A percentile compares a stretch with the other conserved stretches of the same genome.
phyloP scores from a whole-genome alignment of 2,888 invertebrate genomes.

The Athripsodes cinereus region DNA sequence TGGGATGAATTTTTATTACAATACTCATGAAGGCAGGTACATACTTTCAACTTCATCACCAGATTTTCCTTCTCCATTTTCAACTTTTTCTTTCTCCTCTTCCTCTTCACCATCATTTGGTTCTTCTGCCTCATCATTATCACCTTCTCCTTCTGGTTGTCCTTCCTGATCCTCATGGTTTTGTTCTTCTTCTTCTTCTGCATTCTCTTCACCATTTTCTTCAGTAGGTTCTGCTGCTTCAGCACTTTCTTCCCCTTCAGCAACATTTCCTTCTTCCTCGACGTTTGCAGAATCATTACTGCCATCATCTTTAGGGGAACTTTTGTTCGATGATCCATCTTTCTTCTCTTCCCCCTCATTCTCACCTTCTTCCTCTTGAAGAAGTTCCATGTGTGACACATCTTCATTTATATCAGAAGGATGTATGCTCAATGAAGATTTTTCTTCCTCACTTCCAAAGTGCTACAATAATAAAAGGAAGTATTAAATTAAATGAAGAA shows the following conservation, averaged over 20 bases:
- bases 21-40: not conserved
- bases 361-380: no score
- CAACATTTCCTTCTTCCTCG: not conserved
- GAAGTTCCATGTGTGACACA: no score
- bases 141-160: not conserved
- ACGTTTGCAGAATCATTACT: not conserved
- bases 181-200: not conserved
- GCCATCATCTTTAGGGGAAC: no score
- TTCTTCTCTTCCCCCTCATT: no score
- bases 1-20: no score
- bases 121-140: not conserved
- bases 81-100: not conserved
- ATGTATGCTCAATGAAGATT: not conserved
- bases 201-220: not conserved
- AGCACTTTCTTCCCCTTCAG: not conserved
- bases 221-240: not conserved
- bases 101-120: not conserved
- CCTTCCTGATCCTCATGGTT: slow-evolving; percentile 1
- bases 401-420: not conserved
- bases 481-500: not conserved
- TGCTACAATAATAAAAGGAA: not conserved
- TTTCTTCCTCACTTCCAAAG: no score
- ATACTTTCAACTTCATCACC: not conserved
- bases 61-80: not conserved
- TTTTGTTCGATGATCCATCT: no score